Base-by-base conservation (phyloP, 2,113 vertebrate species). In the Sardina pilchardus region DNA sequence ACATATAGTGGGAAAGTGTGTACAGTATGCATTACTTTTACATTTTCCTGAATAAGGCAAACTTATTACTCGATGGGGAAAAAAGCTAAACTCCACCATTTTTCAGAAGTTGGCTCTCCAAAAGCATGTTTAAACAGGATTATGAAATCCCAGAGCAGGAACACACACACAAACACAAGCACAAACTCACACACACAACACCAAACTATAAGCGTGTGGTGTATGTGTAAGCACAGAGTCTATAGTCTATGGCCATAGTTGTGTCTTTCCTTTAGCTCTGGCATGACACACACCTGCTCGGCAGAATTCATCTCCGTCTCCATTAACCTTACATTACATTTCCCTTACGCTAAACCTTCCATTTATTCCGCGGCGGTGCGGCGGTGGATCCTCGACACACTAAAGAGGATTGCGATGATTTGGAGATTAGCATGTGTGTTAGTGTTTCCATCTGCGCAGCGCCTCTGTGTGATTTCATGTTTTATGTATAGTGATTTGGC, bases 351-450 rank as follows among this genome's bases (percentile, higher is more conserved):
- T 26, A 30, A 67, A 67, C 59, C 24, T 67, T 30, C 59, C 59
- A 67, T 67, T 26, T 67, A 67, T 67, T 67, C 5, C 59, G 12
- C 24, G 6, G 59, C 9, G 59, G 59, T 26, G n/a, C 10, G 39
- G n/a, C 39, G 39, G 59, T 26, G n/a, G 10, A 67, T 67, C 59
- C 59, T 67, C n/a, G 24, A 67, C 59, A 67, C 59, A 24, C n/a
- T 67, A 67, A 67, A 67, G 59, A 26, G 59, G 59, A 67, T 67
- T 67, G 59, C n/a, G 26, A 67, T 67, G 59, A 67, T 67, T 67
- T 67, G 0, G 59, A 67, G 59, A 67, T 67, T 67, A 67, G 59
- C 59, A 67, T 67, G 59, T 67, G 59, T 67, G 59, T 67, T 67
- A 67, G 59, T 67, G n/a, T 67, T 67, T 67, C 59, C 59, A 67